Evolutionary conservation across 2,797 vertebrate genomes (phyloP).

Genomic region (Aplochiton taeniatus): DNA sequence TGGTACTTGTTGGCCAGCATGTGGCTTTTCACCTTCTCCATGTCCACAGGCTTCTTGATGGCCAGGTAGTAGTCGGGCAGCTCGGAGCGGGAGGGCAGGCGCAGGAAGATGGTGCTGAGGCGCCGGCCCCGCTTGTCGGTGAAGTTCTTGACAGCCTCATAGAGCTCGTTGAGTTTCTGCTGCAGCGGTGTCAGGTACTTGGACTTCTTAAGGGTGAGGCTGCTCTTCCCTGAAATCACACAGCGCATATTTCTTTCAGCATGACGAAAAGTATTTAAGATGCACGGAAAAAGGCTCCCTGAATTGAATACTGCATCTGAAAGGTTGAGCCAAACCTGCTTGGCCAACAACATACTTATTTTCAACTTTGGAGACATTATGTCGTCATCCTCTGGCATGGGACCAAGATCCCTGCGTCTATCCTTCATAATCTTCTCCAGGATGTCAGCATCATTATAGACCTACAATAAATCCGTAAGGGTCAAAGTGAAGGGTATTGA

Average conservation of each 20-base stretch:
- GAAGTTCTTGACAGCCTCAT: constrained; percentile 96
- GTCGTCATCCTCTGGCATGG: constrained; percentile 90
- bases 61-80: constrained; percentile 96
- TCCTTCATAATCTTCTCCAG: constrained; percentile 96
- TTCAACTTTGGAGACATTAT: constrained; percentile 93
- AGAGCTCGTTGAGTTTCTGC: constrained; percentile 97
- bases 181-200: constrained; percentile 97
- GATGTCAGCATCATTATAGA: constrained; percentile 95
- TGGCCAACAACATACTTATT: constrained; percentile 83
- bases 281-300: too few relatives aligned
- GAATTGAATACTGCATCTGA: constrained; percentile 5
- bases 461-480: constrained; percentile 68
- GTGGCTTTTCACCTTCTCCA: constrained; percentile 97
- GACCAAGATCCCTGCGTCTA: constrained; percentile 91
- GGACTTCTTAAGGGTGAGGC: constrained; percentile 92
- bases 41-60: constrained; percentile 96
- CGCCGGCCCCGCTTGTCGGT: constrained; percentile 94
- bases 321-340: neutral
- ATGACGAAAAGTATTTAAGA: too few relatives aligned
- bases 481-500: neutral
- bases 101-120: constrained; percentile 95
- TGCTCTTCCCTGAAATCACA: constrained; percentile 87
- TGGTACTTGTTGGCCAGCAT: constrained; percentile 99
- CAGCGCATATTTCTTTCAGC: constrained; percentile 5
- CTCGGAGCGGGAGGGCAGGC: constrained; percentile 94